Base-by-base conservation (phyloP, 2,888 invertebrate genomes). In the Automeris io region DNA sequence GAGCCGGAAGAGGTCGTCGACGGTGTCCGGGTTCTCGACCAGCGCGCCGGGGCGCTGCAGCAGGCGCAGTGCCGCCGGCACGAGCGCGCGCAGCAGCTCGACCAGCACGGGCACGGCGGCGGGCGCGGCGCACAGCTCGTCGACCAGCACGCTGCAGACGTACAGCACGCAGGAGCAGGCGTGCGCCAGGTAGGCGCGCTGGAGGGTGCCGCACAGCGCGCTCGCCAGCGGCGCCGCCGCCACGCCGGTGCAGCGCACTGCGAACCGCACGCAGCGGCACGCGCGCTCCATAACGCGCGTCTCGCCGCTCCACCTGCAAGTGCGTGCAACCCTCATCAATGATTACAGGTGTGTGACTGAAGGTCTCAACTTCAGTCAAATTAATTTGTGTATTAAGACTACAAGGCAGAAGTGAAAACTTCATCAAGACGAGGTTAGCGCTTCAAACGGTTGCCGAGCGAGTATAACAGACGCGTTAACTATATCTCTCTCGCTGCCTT, bases 1-100 rank as follows among this genome's bases (percentile, higher is more conserved):
- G 22, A 97, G 86, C 34, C 96, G 88, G 79, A 98, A 99, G 50
- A 99, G 91, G 70, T 99, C 99, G 68, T 99, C 99, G 0, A 99
- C 97, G 0, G 98, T 99, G 64, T 99, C 99, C 0, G 99, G 99
- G 86, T 99, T 95, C 71, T 97, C 93, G 42, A 91, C 88, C 31
- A 98, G 85, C 0, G 97, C 97, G 61, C 93, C 89, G 42, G 91
- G 90, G 54, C 90, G 90, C 71, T 95, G 93, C 47, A 98, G 88
- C 61, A 96, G 83, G 24, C 88, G 88, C 65, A 95, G 94, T n/a
- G 95, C 94, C 13, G 93, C 92, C 46, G 91, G 91, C 54, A 95
- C 90, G 58, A 95, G 91, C 29, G 95, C 95, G 72, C 94, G 92
- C 51, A 97, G 85, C 95, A 98, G 95, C 54, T 90, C 90, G 31